Percentiles rank a stretch among this genome's conserved stretches.
Conservation (phyloP, 1,140 invertebrate genomes). For the Hycleus phaleratus region DNA sequence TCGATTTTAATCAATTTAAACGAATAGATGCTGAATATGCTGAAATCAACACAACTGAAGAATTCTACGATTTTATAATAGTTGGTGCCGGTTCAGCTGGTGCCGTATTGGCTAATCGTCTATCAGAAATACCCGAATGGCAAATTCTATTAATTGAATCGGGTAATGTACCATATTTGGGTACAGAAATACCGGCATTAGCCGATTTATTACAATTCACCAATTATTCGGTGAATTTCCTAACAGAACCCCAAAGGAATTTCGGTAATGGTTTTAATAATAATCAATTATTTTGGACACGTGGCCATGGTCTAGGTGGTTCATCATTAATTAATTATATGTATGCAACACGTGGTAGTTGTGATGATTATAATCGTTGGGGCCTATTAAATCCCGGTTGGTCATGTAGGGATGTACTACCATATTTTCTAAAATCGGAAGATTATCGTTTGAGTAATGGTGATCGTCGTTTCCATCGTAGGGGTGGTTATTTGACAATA, state of each 20-base stretch:
- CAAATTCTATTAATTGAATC: constrained; percentile 65
- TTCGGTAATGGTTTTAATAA: constrained; percentile 52
- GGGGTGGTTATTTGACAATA: constrained; percentile 34
- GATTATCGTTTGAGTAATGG: constrained; percentile 53
- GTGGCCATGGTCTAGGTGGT: constrained; percentile 61
- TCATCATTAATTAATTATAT: constrained; percentile 79
- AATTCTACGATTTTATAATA: constrained; percentile 20
- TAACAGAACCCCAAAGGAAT: constrained; percentile 57
- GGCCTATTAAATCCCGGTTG: constrained; percentile 62
- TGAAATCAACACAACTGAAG: no score
- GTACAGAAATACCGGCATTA: constrained; percentile 64
- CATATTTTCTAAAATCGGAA: constrained; percentile 73
- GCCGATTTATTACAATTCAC: constrained; percentile 60
- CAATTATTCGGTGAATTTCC: constrained; percentile 69
- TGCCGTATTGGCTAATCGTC: constrained; percentile 50
- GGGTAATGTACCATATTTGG: constrained; percentile 55
- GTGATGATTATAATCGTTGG: constrained; percentile 56
- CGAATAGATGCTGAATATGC: no score
- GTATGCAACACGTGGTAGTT: constrained; percentile 78
- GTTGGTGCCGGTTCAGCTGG: constrained; percentile 44
- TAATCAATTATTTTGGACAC: constrained; percentile 49
- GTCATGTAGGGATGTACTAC: constrained; percentile 69
- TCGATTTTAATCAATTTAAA: no score
- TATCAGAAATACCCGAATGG: constrained; percentile 60
- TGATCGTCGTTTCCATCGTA: constrained; percentile 46